Conservation (phyloP, 2,113 vertebrate species). For the Macquaria ambigua region DNA sequence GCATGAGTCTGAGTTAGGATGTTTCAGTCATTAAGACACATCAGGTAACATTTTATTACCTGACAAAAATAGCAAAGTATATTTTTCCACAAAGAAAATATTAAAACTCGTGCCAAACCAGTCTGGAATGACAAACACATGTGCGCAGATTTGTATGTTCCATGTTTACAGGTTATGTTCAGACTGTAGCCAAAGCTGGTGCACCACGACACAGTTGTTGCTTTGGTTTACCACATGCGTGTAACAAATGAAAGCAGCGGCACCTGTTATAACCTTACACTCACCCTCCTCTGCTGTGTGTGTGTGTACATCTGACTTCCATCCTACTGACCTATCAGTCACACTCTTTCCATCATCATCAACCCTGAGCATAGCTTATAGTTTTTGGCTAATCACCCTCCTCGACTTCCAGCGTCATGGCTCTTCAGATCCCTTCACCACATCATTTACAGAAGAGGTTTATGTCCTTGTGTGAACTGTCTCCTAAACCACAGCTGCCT, state of each 20-base stretch:
- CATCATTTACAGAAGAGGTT: slow-evolving; percentile 55
- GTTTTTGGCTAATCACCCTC: slow-evolving; percentile 57
- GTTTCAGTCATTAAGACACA: not conserved
- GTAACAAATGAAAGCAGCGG: slow-evolving; percentile 23
- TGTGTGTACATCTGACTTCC: slow-evolving; percentile 37
- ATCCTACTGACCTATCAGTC: slow-evolving; percentile 52
- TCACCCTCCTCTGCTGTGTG: not conserved
- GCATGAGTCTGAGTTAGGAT: not conserved
- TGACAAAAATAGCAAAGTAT: not conserved
- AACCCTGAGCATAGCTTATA: slow-evolving; percentile 38
- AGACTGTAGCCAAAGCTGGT: not conserved
- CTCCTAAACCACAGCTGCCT: slow-evolving; percentile 42
- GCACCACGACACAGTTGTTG: not conserved
- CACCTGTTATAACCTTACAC: slow-evolving; percentile 3
- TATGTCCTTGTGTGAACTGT: slow-evolving; percentile 67
- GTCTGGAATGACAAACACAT: not conserved
- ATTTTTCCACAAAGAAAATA: not conserved
- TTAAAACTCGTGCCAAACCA: not conserved
- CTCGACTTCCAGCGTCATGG: slow-evolving; percentile 34
- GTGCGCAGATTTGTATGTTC: not conserved
- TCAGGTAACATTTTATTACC: not conserved
- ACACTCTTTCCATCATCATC: slow-evolving; percentile 58
- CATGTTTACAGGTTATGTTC: slow-evolving; percentile 18
- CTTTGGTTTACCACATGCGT: slow-evolving; percentile 3
- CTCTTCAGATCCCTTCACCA: slow-evolving; percentile 50